A percentile compares a stretch with the other conserved stretches of the same genome.
Evolutionary conservation across 2,888 invertebrate genomes (phyloP).

Genomic region (Lasioglossum malachurum): DNA sequence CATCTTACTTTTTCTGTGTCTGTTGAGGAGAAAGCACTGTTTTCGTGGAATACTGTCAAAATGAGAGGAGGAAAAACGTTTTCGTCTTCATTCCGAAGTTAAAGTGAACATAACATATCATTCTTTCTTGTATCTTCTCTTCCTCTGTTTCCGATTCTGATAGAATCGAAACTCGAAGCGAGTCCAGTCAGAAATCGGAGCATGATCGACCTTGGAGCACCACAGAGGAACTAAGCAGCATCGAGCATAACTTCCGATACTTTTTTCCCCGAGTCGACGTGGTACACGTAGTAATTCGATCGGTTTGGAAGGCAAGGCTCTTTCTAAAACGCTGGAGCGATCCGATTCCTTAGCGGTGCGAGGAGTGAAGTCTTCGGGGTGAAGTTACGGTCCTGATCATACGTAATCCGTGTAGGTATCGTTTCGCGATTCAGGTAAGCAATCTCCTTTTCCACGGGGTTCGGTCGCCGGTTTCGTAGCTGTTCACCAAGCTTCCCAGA

Average conservation of each 20-base stretch:
- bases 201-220: not conserved
- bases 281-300: conserved; percentile 59
- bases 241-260: conserved; percentile 20
- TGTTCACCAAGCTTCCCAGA: conserved; percentile 40
- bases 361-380: conserved; percentile 71
- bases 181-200: not conserved
- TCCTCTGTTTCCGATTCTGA: too few species aligned
- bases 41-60: too few species aligned
- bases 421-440: conserved; percentile 62
- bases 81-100: too few species aligned
- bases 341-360: conserved; percentile 49
- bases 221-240: not conserved
- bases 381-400: conserved; percentile 67
- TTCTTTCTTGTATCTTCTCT: too few species aligned
- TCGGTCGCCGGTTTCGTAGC: conserved; percentile 52
- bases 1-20: too few species aligned
- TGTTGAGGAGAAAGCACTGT: too few species aligned
- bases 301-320: conserved; percentile 31
- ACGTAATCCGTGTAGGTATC: conserved; percentile 67
- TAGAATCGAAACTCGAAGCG: too few species aligned
- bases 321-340: conserved; percentile 43
- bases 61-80: too few species aligned
- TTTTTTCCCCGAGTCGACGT: conserved; percentile 5
- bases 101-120: too few species aligned
- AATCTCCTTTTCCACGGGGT: conserved; percentile 42